These are phyloP conservation scores for Dascillus cervinus DNA, from an alignment of 2,888 invertebrate genomes.

Conservation along the genomic window DNA sequence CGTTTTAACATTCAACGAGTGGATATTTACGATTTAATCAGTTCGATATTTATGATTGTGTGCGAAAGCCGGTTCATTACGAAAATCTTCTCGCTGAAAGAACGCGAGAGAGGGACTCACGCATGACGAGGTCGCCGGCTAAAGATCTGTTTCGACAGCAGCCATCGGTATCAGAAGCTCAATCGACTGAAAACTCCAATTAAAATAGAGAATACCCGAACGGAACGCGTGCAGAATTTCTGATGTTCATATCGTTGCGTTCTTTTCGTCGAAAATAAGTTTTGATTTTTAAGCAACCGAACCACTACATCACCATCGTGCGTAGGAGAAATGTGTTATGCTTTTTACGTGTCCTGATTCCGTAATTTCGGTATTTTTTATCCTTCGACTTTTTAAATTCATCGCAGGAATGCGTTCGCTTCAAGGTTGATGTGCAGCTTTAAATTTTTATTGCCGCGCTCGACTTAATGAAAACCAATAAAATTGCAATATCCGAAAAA, in stretches of 20 bases:
- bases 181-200: slow-evolving; percentile 37
- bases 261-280: no score
- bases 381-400: no score
- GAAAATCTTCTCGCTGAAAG: slow-evolving; percentile 19
- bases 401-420: no score
- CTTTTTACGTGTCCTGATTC: no score
- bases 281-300: no score
- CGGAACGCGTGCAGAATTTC: slow-evolving; percentile 11
- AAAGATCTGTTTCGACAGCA: slow-evolving; percentile 30
- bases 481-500: no score
- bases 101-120: slow-evolving; percentile 23
- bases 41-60: not conserved
- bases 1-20: not conserved
- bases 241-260: slow-evolving; percentile 11
- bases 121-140: slow-evolving; percentile 23
- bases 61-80: slow-evolving; percentile 16
- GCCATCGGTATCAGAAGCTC: slow-evolving; percentile 28
- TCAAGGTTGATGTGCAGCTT: no score
- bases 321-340: no score
- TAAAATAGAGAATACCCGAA: slow-evolving; percentile 21
- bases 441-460: no score
- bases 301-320: no score
- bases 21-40: not conserved
- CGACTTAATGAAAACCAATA: no score
- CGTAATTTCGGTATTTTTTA: no score